A percentile compares a stretch with the other conserved stretches of the same genome.
These are phyloP conservation scores for Lordiphosa stackelbergi DNA, from an alignment of 1,140 invertebrate species.

Conservation along the genomic window DNA sequence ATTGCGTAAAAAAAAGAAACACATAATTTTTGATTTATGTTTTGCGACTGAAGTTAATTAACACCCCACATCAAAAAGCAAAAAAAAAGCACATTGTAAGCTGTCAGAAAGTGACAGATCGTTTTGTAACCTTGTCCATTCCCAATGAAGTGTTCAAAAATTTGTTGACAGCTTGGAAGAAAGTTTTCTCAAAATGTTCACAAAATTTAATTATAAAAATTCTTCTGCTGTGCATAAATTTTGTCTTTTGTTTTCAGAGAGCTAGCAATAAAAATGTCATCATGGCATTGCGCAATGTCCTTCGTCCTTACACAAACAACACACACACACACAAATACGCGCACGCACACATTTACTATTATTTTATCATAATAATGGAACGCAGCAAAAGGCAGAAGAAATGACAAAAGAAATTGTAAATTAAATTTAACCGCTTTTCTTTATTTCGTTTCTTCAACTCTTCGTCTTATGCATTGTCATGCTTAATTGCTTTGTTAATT, in stretches of 20 bases:
- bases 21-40: constrained; percentile 67
- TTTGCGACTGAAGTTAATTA: constrained; percentile 51
- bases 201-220: constrained; percentile 70
- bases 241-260: constrained; percentile 54
- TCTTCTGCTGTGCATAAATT: constrained; percentile 68
- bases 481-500: constrained; percentile 75
- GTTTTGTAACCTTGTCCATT: constrained; percentile 45
- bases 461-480: constrained; percentile 65
- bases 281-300: constrained; percentile 37
- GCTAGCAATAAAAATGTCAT: constrained; percentile 68
- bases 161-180: constrained; percentile 30
- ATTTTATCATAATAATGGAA: constrained; percentile 47
- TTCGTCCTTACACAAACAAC: constrained; percentile 28
- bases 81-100: constrained; percentile 42
- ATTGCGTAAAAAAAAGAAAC: constrained; percentile 26
- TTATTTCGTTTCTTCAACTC: constrained; percentile 2
- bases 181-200: too few species aligned
- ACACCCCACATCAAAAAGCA: constrained; percentile 37
- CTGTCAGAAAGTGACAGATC: constrained; percentile 68
- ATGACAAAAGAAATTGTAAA: constrained; percentile 45
- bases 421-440: constrained; percentile 53
- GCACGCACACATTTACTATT: constrained; percentile 34
- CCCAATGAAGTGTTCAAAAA: constrained; percentile 9
- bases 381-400: constrained; percentile 16
- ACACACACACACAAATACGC: constrained; percentile 11